These are phyloP conservation scores for Chloropsis hardwickii DNA, from an alignment of 2,113 vertebrate genomes.

Conservation along the genomic window DNA sequence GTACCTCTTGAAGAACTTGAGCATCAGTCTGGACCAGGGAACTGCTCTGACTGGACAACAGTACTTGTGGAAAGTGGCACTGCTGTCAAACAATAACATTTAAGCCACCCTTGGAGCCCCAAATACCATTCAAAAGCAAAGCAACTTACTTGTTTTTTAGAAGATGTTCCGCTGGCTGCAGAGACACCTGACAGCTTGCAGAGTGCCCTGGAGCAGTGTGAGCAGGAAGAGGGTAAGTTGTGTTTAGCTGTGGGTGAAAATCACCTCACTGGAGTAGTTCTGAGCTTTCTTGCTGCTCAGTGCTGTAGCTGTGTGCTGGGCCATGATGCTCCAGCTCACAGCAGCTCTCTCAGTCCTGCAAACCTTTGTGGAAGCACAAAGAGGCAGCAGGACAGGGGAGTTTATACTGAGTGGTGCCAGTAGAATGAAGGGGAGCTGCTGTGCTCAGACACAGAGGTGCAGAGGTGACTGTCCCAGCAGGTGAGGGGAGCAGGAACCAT, in stretches of 20 bases:
- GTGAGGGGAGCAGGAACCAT: neutral
- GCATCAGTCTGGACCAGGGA: neutral
- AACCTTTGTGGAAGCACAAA: neutral
- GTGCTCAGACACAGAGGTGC: neutral
- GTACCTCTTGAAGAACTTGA: neutral
- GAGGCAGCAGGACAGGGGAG: neutral
- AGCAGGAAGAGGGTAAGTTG: constrained; percentile 65
- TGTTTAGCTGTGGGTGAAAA: neutral
- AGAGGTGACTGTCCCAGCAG: neutral
- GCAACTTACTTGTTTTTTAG: neutral
- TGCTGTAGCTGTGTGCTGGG: neutral
- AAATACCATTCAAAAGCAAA: neutral
- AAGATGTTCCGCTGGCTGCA: neutral
- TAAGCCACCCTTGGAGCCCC: neutral
- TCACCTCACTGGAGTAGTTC: neutral
- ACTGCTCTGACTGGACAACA: neutral
- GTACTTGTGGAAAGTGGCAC: neutral
- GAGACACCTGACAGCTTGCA: constrained; percentile 68
- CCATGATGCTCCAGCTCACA: neutral
- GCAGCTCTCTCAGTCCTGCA: neutral
- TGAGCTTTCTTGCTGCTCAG: neutral
- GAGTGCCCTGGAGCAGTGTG: constrained; percentile 26
- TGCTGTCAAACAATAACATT: neutral
- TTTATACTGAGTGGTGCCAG: neutral
- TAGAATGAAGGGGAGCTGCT: neutral